These are phyloP conservation scores for Crypturellus tataupa DNA, from an alignment of 2,797 vertebrate species.

Conservation along the genomic window DNA sequence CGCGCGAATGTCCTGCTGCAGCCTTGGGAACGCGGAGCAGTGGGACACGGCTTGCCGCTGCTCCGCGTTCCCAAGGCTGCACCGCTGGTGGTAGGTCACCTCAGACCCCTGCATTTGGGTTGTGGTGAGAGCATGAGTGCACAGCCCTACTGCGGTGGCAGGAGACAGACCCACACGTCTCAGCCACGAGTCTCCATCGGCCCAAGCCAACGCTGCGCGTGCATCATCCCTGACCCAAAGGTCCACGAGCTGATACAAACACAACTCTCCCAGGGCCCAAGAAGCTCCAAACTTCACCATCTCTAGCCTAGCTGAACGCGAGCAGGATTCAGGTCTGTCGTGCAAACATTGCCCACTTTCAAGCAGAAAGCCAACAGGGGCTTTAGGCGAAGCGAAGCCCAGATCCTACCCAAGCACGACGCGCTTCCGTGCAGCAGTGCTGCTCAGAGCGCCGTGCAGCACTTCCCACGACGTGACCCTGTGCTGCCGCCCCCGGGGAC, in stretches of 20 bases:
- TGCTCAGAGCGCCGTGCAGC: background rate
- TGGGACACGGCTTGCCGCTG: background rate
- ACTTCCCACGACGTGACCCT: background rate
- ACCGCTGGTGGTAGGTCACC: background rate
- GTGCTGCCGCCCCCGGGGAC: background rate
- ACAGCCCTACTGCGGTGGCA: background rate
- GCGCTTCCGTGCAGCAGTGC: background rate
- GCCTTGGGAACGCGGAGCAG: too few species aligned
- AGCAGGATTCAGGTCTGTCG: background rate
- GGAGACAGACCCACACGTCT: background rate
- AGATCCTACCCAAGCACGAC: background rate
- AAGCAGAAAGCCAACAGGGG: background rate
- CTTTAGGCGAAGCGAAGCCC: background rate
- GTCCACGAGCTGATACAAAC: background rate
- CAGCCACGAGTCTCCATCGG: background rate
- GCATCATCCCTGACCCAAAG: background rate
- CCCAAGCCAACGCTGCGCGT: background rate
- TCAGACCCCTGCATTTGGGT: rapidly evolving
- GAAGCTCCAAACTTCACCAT: background rate
- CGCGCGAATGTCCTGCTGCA: background rate
- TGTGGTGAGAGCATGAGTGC: background rate
- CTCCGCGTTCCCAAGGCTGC: background rate
- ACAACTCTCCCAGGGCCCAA: background rate
- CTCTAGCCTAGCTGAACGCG: background rate
- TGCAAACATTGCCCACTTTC: background rate